Conservation (phyloP, 2,888 invertebrate species). For the Coelogynopora nodosa region DNA sequence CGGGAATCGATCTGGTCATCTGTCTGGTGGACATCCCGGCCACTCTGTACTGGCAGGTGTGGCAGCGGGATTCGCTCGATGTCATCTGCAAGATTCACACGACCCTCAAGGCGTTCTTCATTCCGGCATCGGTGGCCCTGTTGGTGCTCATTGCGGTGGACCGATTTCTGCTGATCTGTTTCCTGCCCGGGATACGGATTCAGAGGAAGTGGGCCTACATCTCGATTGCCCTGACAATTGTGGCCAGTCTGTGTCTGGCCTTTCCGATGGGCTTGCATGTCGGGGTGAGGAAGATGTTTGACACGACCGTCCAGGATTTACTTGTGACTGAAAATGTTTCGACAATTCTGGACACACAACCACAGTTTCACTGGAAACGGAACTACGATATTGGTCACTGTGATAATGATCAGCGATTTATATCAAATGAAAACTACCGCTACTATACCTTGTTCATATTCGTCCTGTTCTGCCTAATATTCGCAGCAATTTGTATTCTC, state of each 20-base stretch:
- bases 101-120: conserved; percentile 50
- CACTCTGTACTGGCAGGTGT: conserved; percentile 50
- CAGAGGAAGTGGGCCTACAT: conserved; percentile 46
- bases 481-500: neutral
- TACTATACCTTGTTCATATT: neutral
- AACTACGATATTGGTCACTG: neutral
- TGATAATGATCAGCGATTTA: neutral
- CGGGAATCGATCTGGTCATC: conserved; percentile 53
- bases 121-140: conserved; percentile 52
- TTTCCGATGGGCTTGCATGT: conserved; percentile 51
- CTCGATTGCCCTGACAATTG: conserved; percentile 48
- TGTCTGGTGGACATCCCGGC: conserved; percentile 53
- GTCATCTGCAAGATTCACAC: conserved; percentile 52
- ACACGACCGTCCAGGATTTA: neutral
- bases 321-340: neutral
- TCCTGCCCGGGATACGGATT: conserved; percentile 48
- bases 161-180: conserved; percentile 52
- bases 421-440: neutral
- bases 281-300: conserved; percentile 45
- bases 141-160: conserved; percentile 54
- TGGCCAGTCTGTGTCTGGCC: conserved; percentile 49
- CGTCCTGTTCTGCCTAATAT: neutral
- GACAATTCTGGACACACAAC: neutral
- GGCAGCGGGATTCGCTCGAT: conserved; percentile 50
- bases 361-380: neutral